These are phyloP conservation scores for Metridium senile DNA, from an alignment of 92 coral and sea anemone genomes.

Conservation along the genomic window DNA sequence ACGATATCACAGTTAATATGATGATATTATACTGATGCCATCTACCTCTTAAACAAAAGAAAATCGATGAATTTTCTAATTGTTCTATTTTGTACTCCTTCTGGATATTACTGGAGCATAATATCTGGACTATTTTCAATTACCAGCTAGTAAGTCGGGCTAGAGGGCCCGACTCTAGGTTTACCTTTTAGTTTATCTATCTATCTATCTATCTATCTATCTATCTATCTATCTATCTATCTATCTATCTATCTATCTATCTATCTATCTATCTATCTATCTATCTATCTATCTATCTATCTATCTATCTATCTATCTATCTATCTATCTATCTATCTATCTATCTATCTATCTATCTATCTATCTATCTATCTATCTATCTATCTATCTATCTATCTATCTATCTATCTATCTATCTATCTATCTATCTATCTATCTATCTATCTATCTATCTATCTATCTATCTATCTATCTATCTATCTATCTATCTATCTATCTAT, in stretches of 20 bases:
- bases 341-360: slow-evolving; percentile 11
- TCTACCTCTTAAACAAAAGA: too few species aligned
- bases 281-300: slow-evolving; percentile 11
- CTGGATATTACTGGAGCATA: too few species aligned
- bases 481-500: slow-evolving; percentile 11
- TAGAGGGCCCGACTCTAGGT: too few species aligned
- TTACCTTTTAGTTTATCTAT: neutral
- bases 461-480: slow-evolving; percentile 11
- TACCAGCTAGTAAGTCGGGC: too few species aligned
- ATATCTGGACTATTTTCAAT: too few species aligned
- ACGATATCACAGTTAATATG: too few species aligned
- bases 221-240: neutral
- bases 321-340: slow-evolving; percentile 11
- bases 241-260: neutral
- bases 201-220: neutral
- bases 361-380: slow-evolving; percentile 11
- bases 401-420: slow-evolving; percentile 11
- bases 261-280: neutral
- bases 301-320: slow-evolving; percentile 11
- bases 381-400: slow-evolving; percentile 11
- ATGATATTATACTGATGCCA: too few species aligned
- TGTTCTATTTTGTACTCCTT: too few species aligned
- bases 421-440: slow-evolving; percentile 11
- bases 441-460: slow-evolving; percentile 9
- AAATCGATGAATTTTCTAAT: too few species aligned